Evolutionary conservation across 2,113 vertebrate genomes (phyloP).

Genomic region (Rhombomys opimus): DNA sequence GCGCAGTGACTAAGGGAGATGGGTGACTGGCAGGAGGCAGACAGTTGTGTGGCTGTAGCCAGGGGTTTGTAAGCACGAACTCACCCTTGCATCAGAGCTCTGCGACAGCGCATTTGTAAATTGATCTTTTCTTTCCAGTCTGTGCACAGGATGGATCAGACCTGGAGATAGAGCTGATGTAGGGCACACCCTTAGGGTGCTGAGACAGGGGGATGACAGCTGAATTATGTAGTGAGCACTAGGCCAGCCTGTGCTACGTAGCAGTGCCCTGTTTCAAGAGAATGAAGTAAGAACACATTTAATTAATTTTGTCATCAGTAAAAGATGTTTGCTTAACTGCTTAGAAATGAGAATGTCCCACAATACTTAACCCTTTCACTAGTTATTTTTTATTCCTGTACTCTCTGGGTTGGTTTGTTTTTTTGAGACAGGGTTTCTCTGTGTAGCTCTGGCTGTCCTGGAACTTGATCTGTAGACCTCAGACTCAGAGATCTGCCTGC

Average conservation of each 20-base stretch:
- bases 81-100: neutral
- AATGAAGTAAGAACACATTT: neutral
- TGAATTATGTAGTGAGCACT: neutral
- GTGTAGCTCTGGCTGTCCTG: neutral
- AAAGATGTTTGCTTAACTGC: constrained; percentile 50
- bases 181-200: too few relatives aligned
- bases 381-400: constrained; percentile 29
- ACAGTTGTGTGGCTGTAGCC: neutral
- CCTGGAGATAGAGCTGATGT: neutral
- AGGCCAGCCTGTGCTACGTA: neutral
- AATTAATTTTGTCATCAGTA: neutral
- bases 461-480: neutral
- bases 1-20: neutral
- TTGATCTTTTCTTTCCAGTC: neutral
- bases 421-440: neutral
- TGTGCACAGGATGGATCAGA: neutral
- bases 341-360: constrained; percentile 36
- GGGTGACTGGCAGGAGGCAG: constrained; percentile 6
- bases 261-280: neutral
- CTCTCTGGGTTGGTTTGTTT: constrained; percentile 29
- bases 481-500: neutral
- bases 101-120: neutral
- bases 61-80: constrained; percentile 8
- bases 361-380: constrained; percentile 47
- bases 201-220: neutral